Conservation (phyloP, 2,113 vertebrate species). For the Nothocercus nigrocapillus region DNA sequence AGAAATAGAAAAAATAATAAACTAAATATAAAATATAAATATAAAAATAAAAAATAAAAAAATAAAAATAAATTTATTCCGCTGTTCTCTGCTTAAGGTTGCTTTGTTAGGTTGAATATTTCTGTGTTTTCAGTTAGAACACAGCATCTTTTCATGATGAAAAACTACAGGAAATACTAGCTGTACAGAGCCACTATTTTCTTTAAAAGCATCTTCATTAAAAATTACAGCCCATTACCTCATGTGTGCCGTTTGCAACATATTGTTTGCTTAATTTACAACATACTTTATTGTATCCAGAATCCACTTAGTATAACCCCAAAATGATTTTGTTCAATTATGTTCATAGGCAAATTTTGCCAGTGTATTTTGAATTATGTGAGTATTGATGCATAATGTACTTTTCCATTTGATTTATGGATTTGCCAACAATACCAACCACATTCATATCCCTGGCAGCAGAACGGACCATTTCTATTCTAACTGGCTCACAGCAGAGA, state of each 20-base stretch:
- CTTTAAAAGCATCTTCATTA: neutral
- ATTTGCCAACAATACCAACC: neutral
- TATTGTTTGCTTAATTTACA: neutral
- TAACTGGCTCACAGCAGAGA: neutral
- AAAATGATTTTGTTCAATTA: neutral
- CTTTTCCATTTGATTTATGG: neutral
- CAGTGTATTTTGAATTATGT: neutral
- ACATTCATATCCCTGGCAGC: neutral
- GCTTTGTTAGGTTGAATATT: slow-evolving; percentile 8
- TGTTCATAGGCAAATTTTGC: neutral
- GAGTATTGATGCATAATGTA: neutral
- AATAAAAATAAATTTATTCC: neutral
- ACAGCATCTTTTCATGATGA: neutral
- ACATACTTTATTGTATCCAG: neutral
- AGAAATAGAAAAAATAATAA: neutral
- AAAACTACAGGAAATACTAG: slow-evolving; percentile 6
- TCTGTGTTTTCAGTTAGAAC: slow-evolving; percentile 21
- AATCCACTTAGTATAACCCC: neutral
- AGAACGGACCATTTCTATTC: neutral
- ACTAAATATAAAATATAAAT: too few species aligned
- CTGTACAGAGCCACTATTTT: neutral
- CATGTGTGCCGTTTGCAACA: neutral
- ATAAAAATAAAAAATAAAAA: too few species aligned
- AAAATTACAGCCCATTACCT: neutral
- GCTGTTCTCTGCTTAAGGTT: neutral